These are phyloP conservation scores for Diprion similis DNA, from an alignment of 1,140 invertebrate species.

Conservation along the genomic window DNA sequence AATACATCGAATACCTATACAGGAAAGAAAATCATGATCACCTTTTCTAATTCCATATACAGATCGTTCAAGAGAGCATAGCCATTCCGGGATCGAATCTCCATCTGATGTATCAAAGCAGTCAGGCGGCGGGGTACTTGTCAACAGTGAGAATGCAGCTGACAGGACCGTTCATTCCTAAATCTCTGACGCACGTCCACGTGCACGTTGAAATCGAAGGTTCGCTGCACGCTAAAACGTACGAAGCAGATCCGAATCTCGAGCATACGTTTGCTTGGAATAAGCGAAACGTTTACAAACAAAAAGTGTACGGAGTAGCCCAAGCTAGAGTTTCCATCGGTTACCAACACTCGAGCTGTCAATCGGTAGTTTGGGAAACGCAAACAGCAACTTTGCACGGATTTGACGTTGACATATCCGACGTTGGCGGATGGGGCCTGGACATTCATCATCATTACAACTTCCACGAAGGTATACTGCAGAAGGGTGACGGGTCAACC, in stretches of 20 bases:
- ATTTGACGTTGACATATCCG: conserved; percentile 97
- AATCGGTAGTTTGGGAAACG: conserved; percentile 89
- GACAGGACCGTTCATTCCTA: conserved; percentile 81
- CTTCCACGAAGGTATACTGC: conserved; percentile 95
- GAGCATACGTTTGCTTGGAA: conserved; percentile 97
- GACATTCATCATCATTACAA: conserved; percentile 99
- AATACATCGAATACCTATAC: conserved; percentile 18
- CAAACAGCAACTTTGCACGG: conserved; percentile 92
- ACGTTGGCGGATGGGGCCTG: conserved; percentile 96
- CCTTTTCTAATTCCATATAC: conserved; percentile 34
- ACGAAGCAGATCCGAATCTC: conserved; percentile 94
- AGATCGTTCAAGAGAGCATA: conserved; percentile 95
- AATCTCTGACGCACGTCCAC: conserved; percentile 84
- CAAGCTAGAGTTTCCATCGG: conserved; percentile 89
- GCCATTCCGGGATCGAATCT: conserved; percentile 90
- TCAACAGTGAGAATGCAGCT: conserved; percentile 92
- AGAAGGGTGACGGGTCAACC: conserved; percentile 94
- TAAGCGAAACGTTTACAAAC: conserved; percentile 95
- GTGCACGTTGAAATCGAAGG: conserved; percentile 92
- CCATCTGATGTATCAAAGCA: conserved; percentile 92
- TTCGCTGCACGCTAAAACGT: conserved; percentile 87
- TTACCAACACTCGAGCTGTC: conserved; percentile 91
- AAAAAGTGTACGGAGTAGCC: conserved; percentile 91
- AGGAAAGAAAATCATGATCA: neutral
- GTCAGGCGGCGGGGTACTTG: conserved; percentile 88